Base-by-base conservation (phyloP, 2,888 invertebrate species). In the Polymixis flavicincta region DNA sequence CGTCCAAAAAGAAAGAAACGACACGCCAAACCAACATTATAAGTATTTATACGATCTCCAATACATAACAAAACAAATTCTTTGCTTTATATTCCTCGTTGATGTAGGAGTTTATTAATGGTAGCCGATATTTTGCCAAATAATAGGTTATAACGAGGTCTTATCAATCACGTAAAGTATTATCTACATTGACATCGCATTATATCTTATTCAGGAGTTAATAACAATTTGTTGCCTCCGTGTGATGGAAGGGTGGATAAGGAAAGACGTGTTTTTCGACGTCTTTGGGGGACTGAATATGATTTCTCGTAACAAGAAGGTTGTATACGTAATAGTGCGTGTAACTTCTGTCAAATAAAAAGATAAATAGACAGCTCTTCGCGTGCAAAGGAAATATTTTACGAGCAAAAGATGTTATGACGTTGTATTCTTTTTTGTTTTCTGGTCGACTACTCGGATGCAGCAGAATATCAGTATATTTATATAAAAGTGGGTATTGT, bases 181-280 rank as follows among this genome's bases (percentile, higher is more conserved):
- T 83, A 79, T 76, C 48, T 52, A 70, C 80, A 77, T 78, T 74
- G 81, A 78, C 76, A 78, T 74, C 69, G 28, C 52, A 70, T 82
- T 81, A 84, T 80, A 84, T 78, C 25, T 80, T 87, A 76, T 84
- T 85, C 84, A 80, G 74, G 65, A 71, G 76, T 76, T 82, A 77
- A 79, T 84, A 87, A 76, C 65, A 75, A 83, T 85, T 85, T 76
- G 70, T 83, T 83, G 48, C 48, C 70, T 54, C 42, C 22, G 37
- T 55, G 52, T 71, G 71, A 74, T 64, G 60, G 80, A 64, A 70
- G 66, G 60, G 48, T 42, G 67, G 52, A 78, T 74, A 76, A 64
- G 65, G 81, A 74, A 75, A 72, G 37, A 48, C 52, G 32, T 78
- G 55, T 71, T 71, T 77, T 78, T 64, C 70, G 65, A 68, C 65